Evolutionary conservation across 1,140 invertebrate genomes (phyloP), one percentile per base, ranked within the genome.

Genomic region (Solenopsis invicta): DNA sequence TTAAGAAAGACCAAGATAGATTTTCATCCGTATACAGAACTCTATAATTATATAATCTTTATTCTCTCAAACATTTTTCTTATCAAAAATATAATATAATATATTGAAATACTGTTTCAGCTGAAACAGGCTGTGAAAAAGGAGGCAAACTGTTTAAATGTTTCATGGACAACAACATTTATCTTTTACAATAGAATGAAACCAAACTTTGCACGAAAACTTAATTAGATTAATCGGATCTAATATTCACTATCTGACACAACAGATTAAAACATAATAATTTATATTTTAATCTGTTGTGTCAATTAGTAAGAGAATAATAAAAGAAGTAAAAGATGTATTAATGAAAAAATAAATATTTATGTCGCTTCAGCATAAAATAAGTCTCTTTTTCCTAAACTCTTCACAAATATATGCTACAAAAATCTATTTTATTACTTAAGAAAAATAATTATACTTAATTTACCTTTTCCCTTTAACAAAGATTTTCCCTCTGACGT

Each of bases 101-200:
- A 67, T 34, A 41, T 13, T 24, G 21, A 18, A 34, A 59, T 87
- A 16, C 56, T 34, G n/a, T 85, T 88, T 66, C 45, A 93, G 92
- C 54, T 62, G 92, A 91, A 50, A 87, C 21, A 6, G 52, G 56
- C 1, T 92, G 91, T 37, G n/a, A 87, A 10, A 92, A 87, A 6
- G 90, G 81, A n/a, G 54, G 29, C 3, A 85, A 86, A 0, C 0
- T 92, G 10, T 9, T 87, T 9, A 62, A 59, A 10, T 92, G 90
- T 37, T 86, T 88, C 48, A 4, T 76, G 2, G 24, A 64, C 0
- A 81, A 71, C 24, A 89, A 89, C 5, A 59, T 82, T 84, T 12
- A 18, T 4, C 2, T 91, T 48, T 48, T 88, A 16, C 87, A 34
- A 50, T 8, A 13, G 4, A 45, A 34, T 9, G 8, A 67, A 2